Base-by-base conservation (phyloP, 2,113 vertebrate species). In the Microcebus tavaratra region DNA sequence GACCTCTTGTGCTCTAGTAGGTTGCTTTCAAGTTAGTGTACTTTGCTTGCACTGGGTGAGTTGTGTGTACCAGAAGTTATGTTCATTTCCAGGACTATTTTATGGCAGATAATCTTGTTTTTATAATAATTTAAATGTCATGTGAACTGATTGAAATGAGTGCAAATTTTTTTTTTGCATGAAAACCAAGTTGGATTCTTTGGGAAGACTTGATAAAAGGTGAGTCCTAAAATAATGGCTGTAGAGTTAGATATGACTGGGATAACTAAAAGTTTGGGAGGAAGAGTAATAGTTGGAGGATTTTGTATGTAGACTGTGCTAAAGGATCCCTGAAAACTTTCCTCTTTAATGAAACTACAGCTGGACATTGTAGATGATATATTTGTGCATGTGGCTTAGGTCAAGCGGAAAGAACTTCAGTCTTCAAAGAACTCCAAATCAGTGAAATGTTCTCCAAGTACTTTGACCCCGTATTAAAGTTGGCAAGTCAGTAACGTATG, bases 161-260 rank as follows among this genome's bases (percentile, higher is more conserved):
- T 92, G 29, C 18, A 88, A 10, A 68, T 25, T 83, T 34, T 65
- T 39, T 72, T 90, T 79, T n/a, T 1, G 0, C 34, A 17, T 29
- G 34, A 73, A 95, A 95, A 80, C 57, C 55, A 55, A 82, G 27
- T 85, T 96, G 91, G 76, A 48, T 67, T 90, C 78, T 92, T 90
- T 92, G 85, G 89, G 59, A 94, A 84, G 57, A 93, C 82, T 92
- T 94, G 53, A 18, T 93, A 31, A 88, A 91, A 93, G 96, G 96
- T 91, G 97, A 97, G 96, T 96, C 83, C 29, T 94, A 18, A 50
- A 82, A 68, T 81, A 68, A 75, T 57, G 68, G 18, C 65, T 78
- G 2, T 84, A 72, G 75, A 76, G 45, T 65, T 39, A 92, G 88
- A 63, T 76, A 25, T 78, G 72, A 59, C 70, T 90, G 59, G 23